Evolutionary conservation across 2,888 invertebrate genomes (phyloP), one percentile per base, ranked within the genome.

Genomic region (Itoplectis maculator): DNA sequence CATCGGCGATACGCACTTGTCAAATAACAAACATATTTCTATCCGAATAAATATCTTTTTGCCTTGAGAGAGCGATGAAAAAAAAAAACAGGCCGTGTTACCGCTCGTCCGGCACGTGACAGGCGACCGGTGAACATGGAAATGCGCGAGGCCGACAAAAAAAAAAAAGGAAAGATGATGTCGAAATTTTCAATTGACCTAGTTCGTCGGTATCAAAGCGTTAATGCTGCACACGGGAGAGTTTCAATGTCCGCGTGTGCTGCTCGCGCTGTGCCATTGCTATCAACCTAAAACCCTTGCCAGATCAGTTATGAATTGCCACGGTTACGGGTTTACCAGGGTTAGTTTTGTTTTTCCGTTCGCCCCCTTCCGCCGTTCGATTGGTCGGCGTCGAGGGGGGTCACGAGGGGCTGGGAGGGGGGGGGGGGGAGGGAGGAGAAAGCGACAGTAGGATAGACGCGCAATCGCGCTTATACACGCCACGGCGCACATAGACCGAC

Each of bases 301-400:
- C 51, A 65, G 56, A 69, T 75, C 65, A 70, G 56, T 56, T 65
- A 80, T 40, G 69, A 65, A 70, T 63, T 70, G 80, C 54, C 40
- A 35, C 20, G 6, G 61, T 40, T 61, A 37, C 45, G 29, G 45
- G 68, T 54, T 69, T 54, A 40, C 69, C 40, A 29, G 35, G 23
- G n/a, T 45, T 51, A 72, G 65, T 15, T 54, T 51, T 59, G 59
- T 72, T 59, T 56, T 23, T 29, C 29, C 13, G 20, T 2, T 56
- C 42, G 47, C 18, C 72, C 72, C 20, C 15, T 61, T 13, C 56
- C 11, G 0, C 18, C 29, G 29, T 29, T 61, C 47, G 47, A 73
- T 73, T 47, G 72, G 47, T 15, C 7, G n/a, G 72, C 23, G 42
- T 20, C 45, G 61, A 15, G 15, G 6, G 56, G 47, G 61, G 15